Conservation (phyloP, 1,140 invertebrate species). For the Augochlora pura region DNA sequence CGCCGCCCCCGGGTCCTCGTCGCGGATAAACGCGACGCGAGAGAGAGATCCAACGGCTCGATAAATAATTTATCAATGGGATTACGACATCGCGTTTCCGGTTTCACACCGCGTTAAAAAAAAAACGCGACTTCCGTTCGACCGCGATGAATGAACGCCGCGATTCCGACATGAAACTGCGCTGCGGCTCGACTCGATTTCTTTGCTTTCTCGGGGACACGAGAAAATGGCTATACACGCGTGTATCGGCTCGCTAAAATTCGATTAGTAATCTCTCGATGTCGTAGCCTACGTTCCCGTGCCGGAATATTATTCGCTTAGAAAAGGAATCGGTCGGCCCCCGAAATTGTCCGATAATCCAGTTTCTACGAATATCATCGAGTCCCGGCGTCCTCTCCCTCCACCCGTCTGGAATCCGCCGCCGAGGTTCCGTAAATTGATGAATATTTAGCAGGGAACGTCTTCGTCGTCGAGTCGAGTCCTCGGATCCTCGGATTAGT, state of each 20-base stretch:
- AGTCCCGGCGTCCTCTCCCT: background rate
- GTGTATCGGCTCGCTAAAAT: background rate
- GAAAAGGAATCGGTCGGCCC: background rate
- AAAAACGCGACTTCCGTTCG: no score
- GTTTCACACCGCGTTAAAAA: background rate
- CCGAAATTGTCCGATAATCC: constrained; percentile 7
- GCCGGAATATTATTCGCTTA: background rate
- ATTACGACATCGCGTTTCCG: background rate
- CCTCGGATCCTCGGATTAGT: background rate
- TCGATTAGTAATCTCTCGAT: background rate
- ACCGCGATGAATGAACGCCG: no score
- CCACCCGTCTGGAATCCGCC: background rate
- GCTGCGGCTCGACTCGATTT: no score
- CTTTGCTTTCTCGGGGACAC: no score
- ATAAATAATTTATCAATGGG: constrained; percentile 12
- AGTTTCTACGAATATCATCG: background rate
- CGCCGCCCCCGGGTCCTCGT: background rate
- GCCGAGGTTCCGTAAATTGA: background rate
- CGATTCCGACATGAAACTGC: no score
- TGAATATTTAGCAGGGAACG: constrained; percentile 19
- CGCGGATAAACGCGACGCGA: background rate
- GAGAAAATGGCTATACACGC: no score
- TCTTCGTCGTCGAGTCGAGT: background rate
- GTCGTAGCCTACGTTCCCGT: background rate
- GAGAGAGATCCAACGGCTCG: background rate